Evolutionary conservation across 2,888 invertebrate species (phyloP).

Genomic region (Metallyticus violacea): DNA sequence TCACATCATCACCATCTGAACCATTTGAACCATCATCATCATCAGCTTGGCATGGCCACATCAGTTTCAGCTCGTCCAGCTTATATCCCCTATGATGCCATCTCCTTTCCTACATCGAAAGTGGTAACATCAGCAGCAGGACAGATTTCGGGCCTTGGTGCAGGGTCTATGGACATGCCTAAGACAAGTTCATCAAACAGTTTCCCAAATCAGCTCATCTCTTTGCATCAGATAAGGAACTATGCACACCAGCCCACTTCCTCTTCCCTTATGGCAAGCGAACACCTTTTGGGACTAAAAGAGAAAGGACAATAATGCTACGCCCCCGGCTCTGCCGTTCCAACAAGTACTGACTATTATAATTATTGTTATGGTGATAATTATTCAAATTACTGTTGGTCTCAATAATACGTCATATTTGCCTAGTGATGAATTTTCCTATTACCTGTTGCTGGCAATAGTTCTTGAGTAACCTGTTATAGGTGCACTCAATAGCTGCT

Average conservation of each 20-base stretch:
- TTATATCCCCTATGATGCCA: conserved; percentile 86
- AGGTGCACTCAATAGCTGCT: neutral
- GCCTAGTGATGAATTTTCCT: neutral
- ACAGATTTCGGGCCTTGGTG: conserved; percentile 48
- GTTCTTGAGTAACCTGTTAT: neutral
- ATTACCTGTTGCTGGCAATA: neutral
- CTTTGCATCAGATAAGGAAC: conserved; percentile 93
- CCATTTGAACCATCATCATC: conserved; percentile 55
- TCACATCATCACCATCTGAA: conserved; percentile 46
- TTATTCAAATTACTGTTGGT: conserved; percentile 30
- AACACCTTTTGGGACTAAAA: conserved; percentile 51
- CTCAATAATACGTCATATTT: conserved; percentile 22
- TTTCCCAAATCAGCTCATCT: conserved; percentile 91
- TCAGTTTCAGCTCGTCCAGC: conserved; percentile 44
- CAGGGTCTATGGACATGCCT: conserved; percentile 47
- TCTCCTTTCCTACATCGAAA: conserved; percentile 65
- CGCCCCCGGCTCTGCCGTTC: conserved; percentile 26
- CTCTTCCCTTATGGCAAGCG: conserved; percentile 62
- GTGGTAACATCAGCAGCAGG: conserved; percentile 41
- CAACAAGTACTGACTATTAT: conserved; percentile 21
- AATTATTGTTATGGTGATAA: conserved; percentile 31
- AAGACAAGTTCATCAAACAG: conserved; percentile 59
- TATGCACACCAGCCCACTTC: conserved; percentile 89
- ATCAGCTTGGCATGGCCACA: conserved; percentile 40
- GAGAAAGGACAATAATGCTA: conserved; percentile 34